Evolutionary conservation across 2,888 invertebrate genomes (phyloP).

Genomic region (Parthenolecanium corni): DNA sequence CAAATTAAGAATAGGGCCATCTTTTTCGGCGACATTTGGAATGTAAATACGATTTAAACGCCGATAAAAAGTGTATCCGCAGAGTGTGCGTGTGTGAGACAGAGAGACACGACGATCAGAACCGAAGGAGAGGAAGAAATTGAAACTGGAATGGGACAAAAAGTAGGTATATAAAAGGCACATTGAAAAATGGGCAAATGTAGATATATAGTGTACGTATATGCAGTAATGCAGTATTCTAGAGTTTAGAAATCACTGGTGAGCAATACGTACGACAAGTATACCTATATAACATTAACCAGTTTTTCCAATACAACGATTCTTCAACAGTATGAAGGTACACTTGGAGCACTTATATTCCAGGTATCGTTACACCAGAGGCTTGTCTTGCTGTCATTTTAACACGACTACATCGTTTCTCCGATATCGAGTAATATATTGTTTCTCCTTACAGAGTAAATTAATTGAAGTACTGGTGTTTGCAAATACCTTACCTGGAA

Average conservation of each 20-base stretch:
- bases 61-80: too few species aligned
- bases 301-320: constrained; percentile 26
- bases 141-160: too few species aligned
- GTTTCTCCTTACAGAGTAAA: constrained; percentile 27
- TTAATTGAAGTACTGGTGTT: constrained; percentile 28
- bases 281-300: constrained; percentile 22
- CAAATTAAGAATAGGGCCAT: too few species aligned
- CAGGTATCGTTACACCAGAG: constrained; percentile 27
- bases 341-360: constrained; percentile 24
- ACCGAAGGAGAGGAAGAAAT: too few species aligned
- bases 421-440: constrained; percentile 28
- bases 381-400: constrained; percentile 28
- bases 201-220: too few species aligned
- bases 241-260: constrained; percentile 21
- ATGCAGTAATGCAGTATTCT: too few species aligned
- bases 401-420: constrained; percentile 28
- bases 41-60: too few species aligned
- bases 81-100: too few species aligned
- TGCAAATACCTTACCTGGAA: constrained; percentile 10
- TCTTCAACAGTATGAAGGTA: constrained; percentile 17
- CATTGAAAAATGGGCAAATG: too few species aligned
- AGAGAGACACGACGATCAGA: too few species aligned
- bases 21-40: too few species aligned
- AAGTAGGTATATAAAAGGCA: too few species aligned
- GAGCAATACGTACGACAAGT: neutral